Evolutionary conservation across 2,797 vertebrate species (phyloP), one percentile per base, ranked within the genome.

Genomic region (Catamblyrhynchus diadema): DNA sequence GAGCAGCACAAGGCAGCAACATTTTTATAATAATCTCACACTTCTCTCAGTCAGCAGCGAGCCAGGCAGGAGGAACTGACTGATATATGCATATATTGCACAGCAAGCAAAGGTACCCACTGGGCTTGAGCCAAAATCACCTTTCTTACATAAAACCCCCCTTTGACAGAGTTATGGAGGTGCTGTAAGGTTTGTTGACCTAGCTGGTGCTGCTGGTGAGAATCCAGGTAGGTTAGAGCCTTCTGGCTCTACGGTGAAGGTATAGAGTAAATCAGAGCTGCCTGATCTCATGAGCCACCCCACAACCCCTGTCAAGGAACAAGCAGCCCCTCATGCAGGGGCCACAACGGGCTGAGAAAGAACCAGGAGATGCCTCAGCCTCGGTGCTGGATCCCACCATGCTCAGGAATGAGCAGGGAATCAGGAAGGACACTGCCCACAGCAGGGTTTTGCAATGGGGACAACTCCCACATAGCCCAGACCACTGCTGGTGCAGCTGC

Each of bases 201-300:
- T 80, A 92, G 69, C 78, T 89, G 81, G 44, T 62, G 74, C 27
- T 91, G 74, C 74, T 93, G 81, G 86, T 91, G 84, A 73, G 64
- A 85, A 62, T 92, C 81, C 78, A 91, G 67, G 56, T 5, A 73
- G 24, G 60, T 70, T 73, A 82, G 48, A 85, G 21, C 64, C 59
- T 75, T 81, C 54, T 28, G 59, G 24, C 60, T 71, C 41, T 66
- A 6, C 0, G 0, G 64, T n/a, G 60, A 80, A 92, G 66, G 32
- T 16, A 65, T 60, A 82, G 67, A 73, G 28, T 56, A 82, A 87
- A 91, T 56, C 71, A 56, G 57, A 82, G 23, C 56, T 48, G 51
- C 27, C 77, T 17, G n/a, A 70, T 50, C 57, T 56, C 45, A 60
- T 48, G 25, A n/a, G 37, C 54, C 71, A 62, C 57, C 70, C 50